phyloP scores from a whole-genome alignment of 1,140 invertebrate genomes.

The Meloidogyne hapla region DNA sequence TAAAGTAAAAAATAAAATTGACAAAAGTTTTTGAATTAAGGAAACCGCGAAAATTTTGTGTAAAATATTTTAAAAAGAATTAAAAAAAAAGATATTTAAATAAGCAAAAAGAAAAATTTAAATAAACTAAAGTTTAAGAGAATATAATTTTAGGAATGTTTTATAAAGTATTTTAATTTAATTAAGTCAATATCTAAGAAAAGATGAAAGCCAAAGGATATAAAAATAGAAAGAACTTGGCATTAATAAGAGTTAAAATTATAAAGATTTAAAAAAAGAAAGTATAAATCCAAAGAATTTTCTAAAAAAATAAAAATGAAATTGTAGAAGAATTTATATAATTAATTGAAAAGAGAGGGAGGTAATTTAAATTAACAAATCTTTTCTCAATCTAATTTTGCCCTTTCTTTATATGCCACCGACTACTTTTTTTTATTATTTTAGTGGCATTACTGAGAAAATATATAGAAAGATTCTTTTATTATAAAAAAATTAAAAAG shows the following conservation, averaged over 20 bases:
- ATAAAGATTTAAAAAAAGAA: too few species aligned
- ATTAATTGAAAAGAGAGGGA: too few species aligned
- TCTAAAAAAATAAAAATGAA: too few species aligned
- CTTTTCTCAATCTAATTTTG: neutral
- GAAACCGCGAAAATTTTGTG: slow-evolving; percentile 1
- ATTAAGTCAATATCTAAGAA: too few species aligned
- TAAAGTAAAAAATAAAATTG: too few species aligned
- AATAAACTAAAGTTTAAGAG: neutral
- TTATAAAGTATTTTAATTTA: too few species aligned
- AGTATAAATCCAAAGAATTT: too few species aligned
- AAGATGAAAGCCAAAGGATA: too few species aligned
- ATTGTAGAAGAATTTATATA: too few species aligned
- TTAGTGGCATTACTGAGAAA: slow-evolving; percentile 5
- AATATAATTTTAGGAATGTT: too few species aligned
- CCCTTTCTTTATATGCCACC: neutral
- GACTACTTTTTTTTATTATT: neutral
- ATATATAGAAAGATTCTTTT: neutral
- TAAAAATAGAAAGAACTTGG: too few species aligned
- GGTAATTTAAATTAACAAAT: neutral
- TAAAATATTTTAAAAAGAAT: neutral
- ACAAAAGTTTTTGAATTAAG: neutral
- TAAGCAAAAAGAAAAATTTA: neutral
- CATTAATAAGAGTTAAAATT: too few species aligned
- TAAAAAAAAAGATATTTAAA: neutral
- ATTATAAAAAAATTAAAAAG: neutral